These are phyloP conservation scores for Pelobates cultripes DNA, from an alignment of 2,797 vertebrate species.

Conservation along the genomic window DNA sequence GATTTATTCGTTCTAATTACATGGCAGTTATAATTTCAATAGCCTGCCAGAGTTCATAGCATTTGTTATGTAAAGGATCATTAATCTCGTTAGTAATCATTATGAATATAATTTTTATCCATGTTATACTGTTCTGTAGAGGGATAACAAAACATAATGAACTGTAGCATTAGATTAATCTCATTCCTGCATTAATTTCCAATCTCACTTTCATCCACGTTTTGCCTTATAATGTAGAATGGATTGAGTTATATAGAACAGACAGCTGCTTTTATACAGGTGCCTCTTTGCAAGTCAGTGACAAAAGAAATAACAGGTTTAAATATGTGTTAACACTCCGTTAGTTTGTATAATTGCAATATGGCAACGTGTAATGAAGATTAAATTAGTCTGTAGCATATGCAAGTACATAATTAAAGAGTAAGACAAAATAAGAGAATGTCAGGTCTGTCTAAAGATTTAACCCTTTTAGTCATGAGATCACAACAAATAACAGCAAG, in stretches of 20 bases:
- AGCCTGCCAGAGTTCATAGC: conserved; percentile 83
- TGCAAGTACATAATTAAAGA: conserved; percentile 67
- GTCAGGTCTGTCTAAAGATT: background rate
- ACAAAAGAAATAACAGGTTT: conserved; percentile 79
- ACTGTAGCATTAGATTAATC: conserved; percentile 81
- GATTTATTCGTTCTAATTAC: conserved; percentile 99
- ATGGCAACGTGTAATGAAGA: conserved; percentile 79
- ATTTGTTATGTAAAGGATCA: conserved; percentile 84
- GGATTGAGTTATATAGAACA: conserved; percentile 79
- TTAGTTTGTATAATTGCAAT: conserved; percentile 83
- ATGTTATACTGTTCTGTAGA: conserved; percentile 92
- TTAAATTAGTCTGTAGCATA: conserved; percentile 78
- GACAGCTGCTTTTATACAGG: conserved; percentile 79
- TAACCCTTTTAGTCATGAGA: background rate
- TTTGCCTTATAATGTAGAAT: conserved; percentile 67
- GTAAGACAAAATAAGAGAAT: conserved; percentile 55
- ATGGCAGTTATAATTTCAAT: conserved; percentile 93
- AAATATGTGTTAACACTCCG: conserved; percentile 82
- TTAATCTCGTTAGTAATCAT: conserved; percentile 98
- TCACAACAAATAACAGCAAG: background rate
- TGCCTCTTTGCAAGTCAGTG: conserved; percentile 76
- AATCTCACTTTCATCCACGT: conserved; percentile 66
- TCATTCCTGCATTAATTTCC: conserved; percentile 89
- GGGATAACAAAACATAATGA: conserved; percentile 85
- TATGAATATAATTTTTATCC: conserved; percentile 99